Percentiles rank a stretch among this genome's conserved stretches.
These are phyloP conservation scores for Portunus trituberculatus DNA, from an alignment of 1,140 invertebrate species.

Conservation along the genomic window DNA sequence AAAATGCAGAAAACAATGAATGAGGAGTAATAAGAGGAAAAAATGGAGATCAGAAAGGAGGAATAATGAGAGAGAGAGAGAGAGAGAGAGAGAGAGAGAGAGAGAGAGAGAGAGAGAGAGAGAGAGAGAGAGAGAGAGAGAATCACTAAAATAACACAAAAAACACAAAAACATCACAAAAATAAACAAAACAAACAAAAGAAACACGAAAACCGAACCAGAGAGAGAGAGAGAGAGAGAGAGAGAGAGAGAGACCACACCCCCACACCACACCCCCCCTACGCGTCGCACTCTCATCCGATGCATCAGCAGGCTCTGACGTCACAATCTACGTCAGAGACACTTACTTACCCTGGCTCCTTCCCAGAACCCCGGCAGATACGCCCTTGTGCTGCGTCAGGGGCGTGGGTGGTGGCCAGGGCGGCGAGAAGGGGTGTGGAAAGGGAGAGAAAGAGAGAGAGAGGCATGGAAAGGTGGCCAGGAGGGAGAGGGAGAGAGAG, in stretches of 20 bases:
- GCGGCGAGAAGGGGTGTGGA: neutral
- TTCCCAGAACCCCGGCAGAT: slow-evolving; percentile 31
- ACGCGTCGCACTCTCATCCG: neutral
- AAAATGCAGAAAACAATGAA: too few relatives aligned
- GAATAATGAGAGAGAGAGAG: neutral
- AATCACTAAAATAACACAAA: too few relatives aligned
- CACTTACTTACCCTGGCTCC: neutral
- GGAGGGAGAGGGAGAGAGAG: slow-evolving; percentile 14
- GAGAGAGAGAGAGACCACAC: too few relatives aligned
- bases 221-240: too few relatives aligned
- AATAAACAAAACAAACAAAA: too few relatives aligned
- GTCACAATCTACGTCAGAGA: slow-evolving; percentile 28
- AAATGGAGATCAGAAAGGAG: too few relatives aligned
- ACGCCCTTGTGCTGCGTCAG: neutral
- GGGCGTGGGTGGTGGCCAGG: neutral
- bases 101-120: slow-evolving; percentile 31
- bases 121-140: slow-evolving; percentile 28
- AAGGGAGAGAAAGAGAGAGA: slow-evolving; percentile 4
- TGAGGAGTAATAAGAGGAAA: too few relatives aligned
- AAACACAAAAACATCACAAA: too few relatives aligned
- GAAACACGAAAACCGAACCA: too few relatives aligned
- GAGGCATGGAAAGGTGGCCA: neutral
- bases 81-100: slow-evolving; percentile 41
- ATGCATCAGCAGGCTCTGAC: slow-evolving; percentile 9
- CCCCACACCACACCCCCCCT: too few relatives aligned